Conservation (phyloP, 1,140 invertebrate genomes). For the Artemia franciscana region DNA sequence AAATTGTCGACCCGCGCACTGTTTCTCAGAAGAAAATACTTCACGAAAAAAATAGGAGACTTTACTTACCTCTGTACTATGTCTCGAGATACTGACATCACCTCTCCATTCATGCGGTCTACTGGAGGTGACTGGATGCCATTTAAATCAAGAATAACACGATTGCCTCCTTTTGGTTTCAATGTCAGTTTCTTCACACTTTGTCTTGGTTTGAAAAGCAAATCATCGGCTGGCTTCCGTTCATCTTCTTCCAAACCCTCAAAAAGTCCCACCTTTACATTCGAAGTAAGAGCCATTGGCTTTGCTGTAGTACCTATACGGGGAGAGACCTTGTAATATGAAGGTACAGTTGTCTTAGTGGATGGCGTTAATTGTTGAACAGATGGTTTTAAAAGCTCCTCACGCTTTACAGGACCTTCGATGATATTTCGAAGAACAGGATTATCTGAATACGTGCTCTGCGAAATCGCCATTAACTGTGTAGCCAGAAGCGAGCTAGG, state of each 20-base stretch:
- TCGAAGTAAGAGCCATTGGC: conserved; percentile 1
- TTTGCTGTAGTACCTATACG: background rate
- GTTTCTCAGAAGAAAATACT: background rate
- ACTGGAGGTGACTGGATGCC: background rate
- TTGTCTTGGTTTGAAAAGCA: conserved; percentile 24
- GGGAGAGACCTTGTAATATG: background rate
- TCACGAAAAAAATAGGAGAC: background rate
- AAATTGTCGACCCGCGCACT: too few species aligned
- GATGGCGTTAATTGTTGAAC: conserved; percentile 29
- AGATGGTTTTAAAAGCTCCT: conserved; percentile 44
- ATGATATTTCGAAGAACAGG: conserved; percentile 10
- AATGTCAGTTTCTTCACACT: conserved; percentile 29
- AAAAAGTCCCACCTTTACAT: conserved; percentile 21
- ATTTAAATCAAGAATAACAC: background rate
- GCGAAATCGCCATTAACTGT: conserved; percentile 11
- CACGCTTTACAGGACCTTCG: conserved; percentile 18
- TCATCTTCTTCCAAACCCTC: conserved; percentile 31
- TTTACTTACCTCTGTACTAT: background rate
- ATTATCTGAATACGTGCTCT: conserved; percentile 3
- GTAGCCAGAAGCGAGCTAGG: background rate
- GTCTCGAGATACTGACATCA: background rate
- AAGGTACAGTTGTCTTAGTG: background rate
- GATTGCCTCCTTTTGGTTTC: conserved; percentile 14
- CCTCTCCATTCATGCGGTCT: background rate
- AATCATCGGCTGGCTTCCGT: conserved; percentile 26